Evolutionary conservation across 2,888 invertebrate species (phyloP).

Genomic region (Cephus sareptanus): DNA sequence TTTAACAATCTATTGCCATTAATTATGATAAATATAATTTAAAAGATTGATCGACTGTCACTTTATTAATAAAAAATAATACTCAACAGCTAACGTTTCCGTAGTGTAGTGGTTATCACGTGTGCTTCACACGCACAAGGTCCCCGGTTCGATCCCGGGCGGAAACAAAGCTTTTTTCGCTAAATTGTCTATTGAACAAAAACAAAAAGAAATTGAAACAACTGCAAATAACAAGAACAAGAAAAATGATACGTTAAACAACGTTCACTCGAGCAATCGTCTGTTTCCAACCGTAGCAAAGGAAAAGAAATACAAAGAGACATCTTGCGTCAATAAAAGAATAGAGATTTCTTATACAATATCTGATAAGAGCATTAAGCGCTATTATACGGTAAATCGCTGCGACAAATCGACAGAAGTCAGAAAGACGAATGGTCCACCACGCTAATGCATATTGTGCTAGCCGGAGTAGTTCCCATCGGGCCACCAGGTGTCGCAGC

Average conservation of each 20-base stretch:
- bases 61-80: not conserved
- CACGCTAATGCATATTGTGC: not conserved
- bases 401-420: not conserved
- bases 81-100: slow-evolving; percentile 66
- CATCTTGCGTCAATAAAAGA: not conserved
- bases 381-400: not conserved
- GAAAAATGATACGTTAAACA: not conserved
- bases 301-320: not conserved
- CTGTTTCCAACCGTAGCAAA: not conserved
- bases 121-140: slow-evolving; percentile 81
- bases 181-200: not conserved
- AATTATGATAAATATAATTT: not conserved
- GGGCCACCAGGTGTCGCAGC: not conserved
- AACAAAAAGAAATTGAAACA: not conserved
- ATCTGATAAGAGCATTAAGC: not conserved
- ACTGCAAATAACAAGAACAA: not conserved
- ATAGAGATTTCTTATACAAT: not conserved
- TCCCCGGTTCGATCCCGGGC: slow-evolving; percentile 59
- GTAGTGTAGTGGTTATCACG: slow-evolving; percentile 85
- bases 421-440: not conserved
- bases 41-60: not conserved
- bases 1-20: not conserved
- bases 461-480: not conserved
- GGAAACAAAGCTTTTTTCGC: slow-evolving; percentile 43
- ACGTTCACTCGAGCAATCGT: not conserved